Base-by-base conservation (phyloP, 2,797 vertebrate genomes). In the Garrulus glandarius region DNA sequence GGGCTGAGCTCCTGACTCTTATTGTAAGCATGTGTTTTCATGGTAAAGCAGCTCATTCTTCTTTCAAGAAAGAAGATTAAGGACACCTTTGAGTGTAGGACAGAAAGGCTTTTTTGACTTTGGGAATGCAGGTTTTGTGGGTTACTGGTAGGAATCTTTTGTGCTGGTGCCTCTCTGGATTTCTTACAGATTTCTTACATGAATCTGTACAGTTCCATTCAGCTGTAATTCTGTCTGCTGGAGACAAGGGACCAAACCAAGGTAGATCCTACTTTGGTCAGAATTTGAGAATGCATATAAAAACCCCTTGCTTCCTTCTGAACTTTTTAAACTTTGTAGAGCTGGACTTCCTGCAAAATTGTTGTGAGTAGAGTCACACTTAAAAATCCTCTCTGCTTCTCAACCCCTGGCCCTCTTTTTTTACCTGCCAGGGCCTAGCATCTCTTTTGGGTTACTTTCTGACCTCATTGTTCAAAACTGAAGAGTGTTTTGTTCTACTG, bases 321-420 rank as follows among this genome's bases (percentile, higher is more conserved):
- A 81, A 41, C 5, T 56, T 50, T 13, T 27, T 39, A 57, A 47
- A 41, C 26, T 39, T 49, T 47, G 13, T 74, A 36, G 32, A 65
- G 43, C 29, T 43, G n/a, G 26, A n/a, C 32, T 81, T 87, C 12
- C 27, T 74, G 47, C 21, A 74, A 56, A 80, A 53, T 23, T 46
- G 17, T 30, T 8, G 7, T 61, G 47, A 50, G 36, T 46, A 52
- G 27, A 52, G 19, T 65, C 21, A 15, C 30, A 50, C 32, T 71
- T 52, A 29, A 72, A 36, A 39, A 55, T 32, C 34, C 18, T 41
- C 9, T 69, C 36, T 70, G 18, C 9, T 43, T 87, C 19, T 15
- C 7, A 49, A 3, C 4, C 13, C 9, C 10, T 1, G 2, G 26
- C 13, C 9, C 36, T 10, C 1, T 14, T 46, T 60, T 67, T 77